Percentiles rank a stretch among this genome's conserved stretches.
Evolutionary conservation across 2,113 vertebrate genomes (phyloP).

Genomic region (Sturnus vulgaris): DNA sequence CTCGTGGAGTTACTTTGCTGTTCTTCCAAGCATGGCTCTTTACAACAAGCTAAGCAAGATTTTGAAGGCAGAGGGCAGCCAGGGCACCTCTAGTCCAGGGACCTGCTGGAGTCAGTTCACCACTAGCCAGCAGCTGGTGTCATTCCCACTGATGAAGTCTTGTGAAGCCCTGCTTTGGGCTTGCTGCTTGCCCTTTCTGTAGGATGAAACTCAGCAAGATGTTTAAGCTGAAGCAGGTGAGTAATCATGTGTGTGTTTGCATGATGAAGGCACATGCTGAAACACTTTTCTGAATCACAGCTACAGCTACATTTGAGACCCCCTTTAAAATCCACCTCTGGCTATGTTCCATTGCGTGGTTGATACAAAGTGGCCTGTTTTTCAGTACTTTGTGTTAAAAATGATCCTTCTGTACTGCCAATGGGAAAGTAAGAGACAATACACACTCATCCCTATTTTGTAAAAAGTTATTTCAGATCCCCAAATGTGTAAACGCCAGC

Average conservation of each 20-base stretch:
- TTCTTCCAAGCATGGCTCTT: background rate
- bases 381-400: background rate
- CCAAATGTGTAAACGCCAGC: background rate
- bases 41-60: background rate
- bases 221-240: background rate
- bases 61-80: background rate
- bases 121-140: background rate
- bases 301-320: background rate
- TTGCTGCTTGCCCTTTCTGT: background rate
- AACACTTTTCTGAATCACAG: background rate
- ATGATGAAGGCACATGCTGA: background rate
- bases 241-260: background rate
- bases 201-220: background rate
- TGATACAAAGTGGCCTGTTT: background rate
- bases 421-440: background rate
- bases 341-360: rapidly evolving
- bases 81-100: background rate
- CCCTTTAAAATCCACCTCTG: background rate
- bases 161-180: background rate
- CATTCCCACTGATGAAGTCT: background rate
- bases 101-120: background rate
- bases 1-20: background rate
- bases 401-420: background rate
- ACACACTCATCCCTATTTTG: background rate
- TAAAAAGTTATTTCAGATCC: background rate